A percentile compares a stretch with the other conserved stretches of the same genome.
Conservation (phyloP, 2,113 vertebrate genomes). For the Colossoma macropomum region DNA sequence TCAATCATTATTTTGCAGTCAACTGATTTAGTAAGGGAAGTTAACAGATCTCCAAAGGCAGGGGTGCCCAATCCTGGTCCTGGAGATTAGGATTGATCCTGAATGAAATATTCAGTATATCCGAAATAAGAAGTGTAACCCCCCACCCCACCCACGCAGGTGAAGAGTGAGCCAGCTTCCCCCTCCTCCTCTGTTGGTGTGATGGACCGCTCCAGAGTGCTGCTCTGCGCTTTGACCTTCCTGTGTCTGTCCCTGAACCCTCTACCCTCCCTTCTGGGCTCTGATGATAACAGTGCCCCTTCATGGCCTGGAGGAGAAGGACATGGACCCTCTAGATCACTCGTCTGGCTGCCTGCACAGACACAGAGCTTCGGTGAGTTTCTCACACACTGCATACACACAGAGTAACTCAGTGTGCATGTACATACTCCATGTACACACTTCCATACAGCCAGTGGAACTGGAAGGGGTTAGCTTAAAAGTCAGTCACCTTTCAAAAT, state of each 20-base stretch:
- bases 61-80: too few relatives aligned
- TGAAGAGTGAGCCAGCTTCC: conserved; percentile 95
- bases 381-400: background rate
- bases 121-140: too few relatives aligned
- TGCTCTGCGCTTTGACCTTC: conserved; percentile 94
- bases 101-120: too few relatives aligned
- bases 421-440: too few relatives aligned
- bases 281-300: conserved; percentile 46
- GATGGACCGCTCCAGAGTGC: conserved; percentile 96
- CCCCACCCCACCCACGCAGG: conserved; percentile 75
- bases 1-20: too few relatives aligned
- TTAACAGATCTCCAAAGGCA: too few relatives aligned
- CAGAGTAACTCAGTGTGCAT: too few relatives aligned
- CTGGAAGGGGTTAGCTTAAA: too few relatives aligned
- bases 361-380: conserved; percentile 77
- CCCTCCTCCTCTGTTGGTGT: conserved; percentile 90
- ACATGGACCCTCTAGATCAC: conserved; percentile 79
- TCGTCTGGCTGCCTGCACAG: conserved; percentile 81
- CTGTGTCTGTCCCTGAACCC: conserved; percentile 96
- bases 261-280: conserved; percentile 86
- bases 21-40: too few relatives aligned
- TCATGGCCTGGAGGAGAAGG: conserved; percentile 49
- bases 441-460: too few relatives aligned
- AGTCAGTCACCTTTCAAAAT: too few relatives aligned
- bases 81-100: too few relatives aligned